Base-by-base conservation (phyloP, 1,140 invertebrate species). In the Atta texana region DNA sequence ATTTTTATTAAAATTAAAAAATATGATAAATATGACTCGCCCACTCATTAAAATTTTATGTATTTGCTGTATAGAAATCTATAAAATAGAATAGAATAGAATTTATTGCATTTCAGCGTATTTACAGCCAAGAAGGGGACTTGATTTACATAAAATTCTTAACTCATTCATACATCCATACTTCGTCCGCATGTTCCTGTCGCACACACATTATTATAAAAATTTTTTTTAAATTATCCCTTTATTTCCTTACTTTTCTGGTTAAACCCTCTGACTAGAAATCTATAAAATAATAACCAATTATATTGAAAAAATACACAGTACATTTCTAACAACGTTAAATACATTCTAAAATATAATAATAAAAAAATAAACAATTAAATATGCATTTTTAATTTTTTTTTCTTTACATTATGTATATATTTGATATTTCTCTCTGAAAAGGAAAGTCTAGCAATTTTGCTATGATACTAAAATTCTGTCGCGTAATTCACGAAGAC, bases 401-500 rank as follows among this genome's bases (percentile, higher is more conserved):
- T 24, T 14, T n/a, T 44, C 28, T 28, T 64, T 44, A 28, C 14
- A 7, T 12, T 10, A 18, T 16, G 3, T 14, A 44, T 44, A 51
- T 51, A 51, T 49, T 49, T 39, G 34, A 49, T 49, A 12, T 51
- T 16, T 44, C 69, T 49, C 34, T 64, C 28, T 16, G 39, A 74
- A 61, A 74, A 74, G 14, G 21, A 84, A 61, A 84, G n/a, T 84
- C 7, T 7, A 24, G 6, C 14, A n/a, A 21, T 39, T 28, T 14
- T 31, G 6, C 12, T 49, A 7, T 18, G 78, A 72, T 21, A 74
- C 34, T 14, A 49, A 84, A 75, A 84, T 74, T 74, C 80, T 24
- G 44, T 55, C 24, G 28, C n/a, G 80, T 84, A 74, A 84, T 34
- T n/a, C n/a, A 18, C 18, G 68, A 49, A 75, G 69, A 49, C 80